A percentile compares a stretch with the other conserved stretches of the same genome.
Conservation (phyloP, 2,888 invertebrate species). For the Lasioglossum malachurum region DNA sequence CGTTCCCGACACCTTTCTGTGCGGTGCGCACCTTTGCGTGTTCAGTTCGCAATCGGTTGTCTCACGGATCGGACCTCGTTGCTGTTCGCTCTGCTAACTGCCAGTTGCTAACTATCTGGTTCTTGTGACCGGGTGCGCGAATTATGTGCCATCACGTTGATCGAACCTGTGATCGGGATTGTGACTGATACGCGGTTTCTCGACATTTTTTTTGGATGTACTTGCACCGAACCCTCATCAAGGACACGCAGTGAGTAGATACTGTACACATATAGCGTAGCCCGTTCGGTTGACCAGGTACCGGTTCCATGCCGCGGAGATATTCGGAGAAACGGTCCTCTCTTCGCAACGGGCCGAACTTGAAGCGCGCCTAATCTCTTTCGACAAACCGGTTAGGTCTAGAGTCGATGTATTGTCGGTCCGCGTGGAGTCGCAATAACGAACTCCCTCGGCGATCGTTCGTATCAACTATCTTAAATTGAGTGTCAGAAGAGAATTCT, state of each 20-base stretch:
- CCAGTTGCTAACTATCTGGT: background rate
- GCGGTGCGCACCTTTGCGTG: constrained; percentile 17
- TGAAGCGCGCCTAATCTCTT: background rate
- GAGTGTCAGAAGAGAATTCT: background rate
- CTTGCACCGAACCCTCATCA: constrained; percentile 37
- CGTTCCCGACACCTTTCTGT: constrained; percentile 60
- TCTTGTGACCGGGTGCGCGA: constrained; percentile 12
- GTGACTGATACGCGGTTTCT: constrained; percentile 48
- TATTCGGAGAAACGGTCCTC: background rate
- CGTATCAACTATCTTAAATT: background rate
- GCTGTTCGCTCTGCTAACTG: background rate
- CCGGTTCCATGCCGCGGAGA: background rate
- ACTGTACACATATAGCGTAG: background rate
- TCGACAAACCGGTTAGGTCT: constrained; percentile 7
- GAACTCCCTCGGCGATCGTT: background rate
- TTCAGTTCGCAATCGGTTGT: constrained; percentile 1
- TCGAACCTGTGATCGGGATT: constrained; percentile 46
- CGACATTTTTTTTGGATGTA: constrained; percentile 66
- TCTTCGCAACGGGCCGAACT: background rate
- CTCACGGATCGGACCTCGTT: background rate
- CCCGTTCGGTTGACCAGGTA: background rate
- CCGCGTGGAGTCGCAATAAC: background rate
- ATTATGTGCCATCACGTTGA: constrained; percentile 51
- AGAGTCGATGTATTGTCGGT: background rate
- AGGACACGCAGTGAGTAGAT: constrained; percentile 68